Base-by-base conservation (phyloP, 2,113 vertebrate species). In the Gallinago undulata region DNA sequence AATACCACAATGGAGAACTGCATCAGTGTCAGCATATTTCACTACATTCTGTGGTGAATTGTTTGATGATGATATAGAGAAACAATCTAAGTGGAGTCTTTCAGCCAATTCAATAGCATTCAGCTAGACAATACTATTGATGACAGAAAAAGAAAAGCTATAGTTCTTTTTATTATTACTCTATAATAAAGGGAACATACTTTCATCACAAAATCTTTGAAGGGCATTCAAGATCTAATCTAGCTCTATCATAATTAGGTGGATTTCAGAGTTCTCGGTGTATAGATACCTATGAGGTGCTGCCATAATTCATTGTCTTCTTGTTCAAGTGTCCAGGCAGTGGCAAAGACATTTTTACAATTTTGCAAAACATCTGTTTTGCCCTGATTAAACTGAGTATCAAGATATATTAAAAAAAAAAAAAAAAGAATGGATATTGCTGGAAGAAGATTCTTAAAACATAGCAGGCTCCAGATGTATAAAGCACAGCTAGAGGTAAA, bases 201-300 rank as follows among this genome's bases (percentile, higher is more conserved):
- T 77, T 95, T 88, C 72, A 94, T 73, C 37, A 76, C 28, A 93
- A 92, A 94, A 95, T 79, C 87, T 51, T 85, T 95, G 75, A 96
- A 84, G 87, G 3, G 69, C 25, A 84, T 95, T 69, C 81, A 90
- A 95, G 82, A 84, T 81, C 41, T 84, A 91, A 95, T 85, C 70
- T 78, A 81, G 10, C 4, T 83, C 47, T 83, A 48, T 21, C 12
- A 74, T 67, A 96, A 93, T 96, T 78, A 83, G 41, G 31, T 8
- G 27, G 18, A 78, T 96, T 83, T 87, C 68, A 83, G 68, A 82
- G 13, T 69, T 94, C 23, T 83, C 25, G 48, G 22, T 75, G 5
- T 53, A 78, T 75, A 89, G 94, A 89, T 64, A 63, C 35, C 30
- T 48, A 25, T 72, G 19, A 81, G 19, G 30, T 0, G 0, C 14